These are phyloP conservation scores for Sminthurides aquaticus DNA, from an alignment of 2,888 invertebrate genomes.

Conservation along the genomic window DNA sequence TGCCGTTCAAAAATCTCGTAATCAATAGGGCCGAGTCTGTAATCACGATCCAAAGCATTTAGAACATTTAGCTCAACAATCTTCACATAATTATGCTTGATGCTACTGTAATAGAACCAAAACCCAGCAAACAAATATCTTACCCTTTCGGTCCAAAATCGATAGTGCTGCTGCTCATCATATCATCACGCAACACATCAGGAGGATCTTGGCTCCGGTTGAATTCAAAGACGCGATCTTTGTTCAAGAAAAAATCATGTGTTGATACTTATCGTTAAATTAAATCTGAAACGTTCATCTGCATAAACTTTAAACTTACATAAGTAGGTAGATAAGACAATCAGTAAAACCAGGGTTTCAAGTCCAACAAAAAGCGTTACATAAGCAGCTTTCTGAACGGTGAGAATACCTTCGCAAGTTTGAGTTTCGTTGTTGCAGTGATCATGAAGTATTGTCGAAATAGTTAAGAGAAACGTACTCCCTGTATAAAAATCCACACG, in stretches of 20 bases:
- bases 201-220: slow-evolving; percentile 56
- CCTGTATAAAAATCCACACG: slow-evolving; percentile 38
- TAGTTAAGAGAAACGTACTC: slow-evolving; percentile 54
- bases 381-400: slow-evolving; percentile 55
- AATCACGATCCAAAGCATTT: too few relatives aligned
- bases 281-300: too few relatives aligned
- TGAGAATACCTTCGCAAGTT: slow-evolving; percentile 51
- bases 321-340: slow-evolving; percentile 53
- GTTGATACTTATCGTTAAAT: neutral
- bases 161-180: slow-evolving; percentile 51
- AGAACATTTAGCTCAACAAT: neutral
- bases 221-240: slow-evolving; percentile 57
- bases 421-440: slow-evolving; percentile 50
- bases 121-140: neutral
- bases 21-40: slow-evolving; percentile 49
- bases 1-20: slow-evolving; percentile 61
- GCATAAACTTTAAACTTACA: slow-evolving; percentile 50
- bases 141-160: slow-evolving; percentile 46
- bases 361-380: slow-evolving; percentile 53
- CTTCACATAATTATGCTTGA: neutral
- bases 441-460: slow-evolving; percentile 44
- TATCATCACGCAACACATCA: slow-evolving; percentile 59
- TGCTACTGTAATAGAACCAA: neutral
- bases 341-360: slow-evolving; percentile 51
- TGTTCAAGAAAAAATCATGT: slow-evolving; percentile 36